Evolutionary conservation across 1,140 invertebrate genomes (phyloP), one percentile per base, ranked within the genome.

Genomic region (Gerris buenoi): DNA sequence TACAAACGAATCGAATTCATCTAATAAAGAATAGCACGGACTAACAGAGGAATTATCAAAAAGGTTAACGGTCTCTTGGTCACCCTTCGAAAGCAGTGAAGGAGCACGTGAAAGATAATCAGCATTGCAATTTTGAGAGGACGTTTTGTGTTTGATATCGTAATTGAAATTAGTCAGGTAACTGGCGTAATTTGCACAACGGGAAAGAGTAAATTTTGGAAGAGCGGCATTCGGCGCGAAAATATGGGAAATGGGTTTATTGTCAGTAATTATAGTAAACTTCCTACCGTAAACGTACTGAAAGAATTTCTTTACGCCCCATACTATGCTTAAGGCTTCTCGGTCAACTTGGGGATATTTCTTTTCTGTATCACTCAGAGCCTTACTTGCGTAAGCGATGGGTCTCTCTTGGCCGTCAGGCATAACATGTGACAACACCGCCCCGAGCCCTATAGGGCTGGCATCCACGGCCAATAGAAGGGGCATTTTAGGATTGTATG

Each of bases 281-380:
- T 66, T 69, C 69, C 79, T 76, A 1, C 46, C 29, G 10, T 73
- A 74, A 70, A 79, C 73, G 10, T 18, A 59, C n/a, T 22, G 15
- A 3, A 66, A 59, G 26, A 26, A 22, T 66, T 46, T 46, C 5
- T 46, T 5, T 46, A 46, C 5, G 33, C 33, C 33, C 33, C 33
- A 46, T 10, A 10, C 5, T 46, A 81, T 78, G 2, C 79, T 77
- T 1, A 81, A 70, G 2, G 78, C 72, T 71, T 83, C 79, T 68
- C 77, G 76, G 66, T 82, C 78, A 1, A 81, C 76, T 70, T 81
- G 76, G 18, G 74, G 75, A 68, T 81, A 80, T 46, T 79, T 79
- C 28, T 71, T n/a, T 72, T 83, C 77, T 28, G 74, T 71, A 5
- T 66, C 2, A 3, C 75, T 77, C 13, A 81, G 68, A 14, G 76